Base-by-base conservation (phyloP, 1,140 invertebrate genomes). In the Plodia interpunctella region DNA sequence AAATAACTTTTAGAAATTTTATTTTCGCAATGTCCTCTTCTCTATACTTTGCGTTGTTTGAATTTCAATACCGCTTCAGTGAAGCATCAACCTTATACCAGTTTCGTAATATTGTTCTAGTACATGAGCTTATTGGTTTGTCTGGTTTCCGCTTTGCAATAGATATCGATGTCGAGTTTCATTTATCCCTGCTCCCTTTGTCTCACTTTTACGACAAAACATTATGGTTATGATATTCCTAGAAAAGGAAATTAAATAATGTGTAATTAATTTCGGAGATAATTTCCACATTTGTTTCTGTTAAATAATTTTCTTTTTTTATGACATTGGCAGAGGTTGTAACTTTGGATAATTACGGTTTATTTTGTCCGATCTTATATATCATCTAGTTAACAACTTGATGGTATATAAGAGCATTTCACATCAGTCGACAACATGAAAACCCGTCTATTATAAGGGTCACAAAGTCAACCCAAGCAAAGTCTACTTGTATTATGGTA, bases 401-500 rank as follows among this genome's bases (percentile, higher is more conserved):
- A 2, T 2, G 6, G 21, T 25, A 25, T 25, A 25, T 25, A 57
- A 66, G 55, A 54, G 57, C n/a, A n/a, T 30, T 21, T 17, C 8
- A n/a, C n/a, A n/a, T n/a, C 21, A 56, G 55, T 13, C 28, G 65
- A 57, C 61, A 55, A 66, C 38, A 57, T 64, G 56, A 66, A 63
- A 67, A 57, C 57, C 54, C 62, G 58, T 65, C 66, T 68, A 60
- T 65, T 55, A 20, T 17, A 44, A 15, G 15, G 38, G 38, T 44
- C 38, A 44, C 38, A 44, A 15, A 44, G 38, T 44, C 38, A 44
- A 44, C 38, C 5, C n/a, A 44, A n/a, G 38, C 38, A 15, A 44
- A 44, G 13, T n/a, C 38, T 3, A 44, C 38, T 70, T 76, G 74
- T 74, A 70, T 15, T 81, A 81, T 81, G 78, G 74, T 75, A 80